A percentile compares a stretch with the other conserved stretches of the same genome.
These are phyloP conservation scores for Steromphala cineraria DNA, from an alignment of 2,888 invertebrate genomes.

Conservation along the genomic window DNA sequence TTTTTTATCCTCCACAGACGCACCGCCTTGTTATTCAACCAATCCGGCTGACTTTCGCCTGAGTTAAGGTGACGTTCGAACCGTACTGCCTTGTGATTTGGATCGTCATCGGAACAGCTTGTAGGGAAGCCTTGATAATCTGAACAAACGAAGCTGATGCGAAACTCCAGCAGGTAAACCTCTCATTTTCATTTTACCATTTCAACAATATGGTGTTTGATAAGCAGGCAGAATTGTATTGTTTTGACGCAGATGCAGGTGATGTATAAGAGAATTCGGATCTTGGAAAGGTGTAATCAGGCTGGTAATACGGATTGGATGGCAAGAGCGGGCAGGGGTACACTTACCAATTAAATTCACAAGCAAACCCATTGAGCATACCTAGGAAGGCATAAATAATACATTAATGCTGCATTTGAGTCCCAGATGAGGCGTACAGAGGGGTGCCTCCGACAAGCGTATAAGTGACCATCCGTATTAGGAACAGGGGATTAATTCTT, in stretches of 20 bases:
- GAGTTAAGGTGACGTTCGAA: background rate
- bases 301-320: constrained; percentile 1
- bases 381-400: constrained; percentile 15
- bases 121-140: background rate
- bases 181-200: constrained; percentile 14
- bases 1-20: constrained; percentile 4
- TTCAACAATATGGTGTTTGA: constrained; percentile 1
- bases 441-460: background rate
- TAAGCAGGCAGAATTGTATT: background rate
- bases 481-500: constrained; percentile 4
- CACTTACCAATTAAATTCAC: constrained; percentile 20
- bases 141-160: no score
- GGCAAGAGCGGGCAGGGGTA: background rate
- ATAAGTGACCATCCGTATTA: constrained; percentile 13
- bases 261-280: no score
- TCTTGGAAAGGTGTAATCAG: background rate
- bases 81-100: background rate
- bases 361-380: constrained; percentile 14
- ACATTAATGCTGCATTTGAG: constrained; percentile 10
- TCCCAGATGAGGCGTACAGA: background rate
- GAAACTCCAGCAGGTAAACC: constrained; percentile 13
- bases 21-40: constrained; percentile 2
- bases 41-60: constrained; percentile 2
- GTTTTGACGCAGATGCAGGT: background rate
- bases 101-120: background rate